Evolutionary conservation across 2,888 invertebrate species (phyloP), one percentile per base, ranked within the genome.

Genomic region (Drosophila lacicola): DNA sequence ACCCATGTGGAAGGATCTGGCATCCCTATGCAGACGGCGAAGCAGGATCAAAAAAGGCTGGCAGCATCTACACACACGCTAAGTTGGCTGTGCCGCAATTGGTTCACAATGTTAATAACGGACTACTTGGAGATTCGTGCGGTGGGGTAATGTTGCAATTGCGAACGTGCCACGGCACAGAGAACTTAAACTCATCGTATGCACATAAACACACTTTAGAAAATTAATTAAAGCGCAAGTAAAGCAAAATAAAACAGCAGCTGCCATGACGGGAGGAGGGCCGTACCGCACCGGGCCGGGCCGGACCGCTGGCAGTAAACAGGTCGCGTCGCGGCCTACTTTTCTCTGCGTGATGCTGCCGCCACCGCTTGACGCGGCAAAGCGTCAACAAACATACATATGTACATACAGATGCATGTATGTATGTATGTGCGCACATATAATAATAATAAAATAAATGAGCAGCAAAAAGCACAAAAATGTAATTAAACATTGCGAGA

Each of bases 201-300:
- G 64, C 44, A 58, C 78, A 67, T 77, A 75, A 79, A 70, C 77
- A 83, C 70, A 78, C 73, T 78, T 83, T 65, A 87, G 70, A 83
- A 78, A 83, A 82, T 78, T 80, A 80, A 86, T 83, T 86, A 88
- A 83, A 80, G 73, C 87, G 70, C 78, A 71, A 80, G 77, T 76
- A 70, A 72, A 66, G 68, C 60, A 74, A 81, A 71, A 65, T 74
- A 37, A 42, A 70, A 55, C 55, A 73, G 39, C 61, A 49, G 53
- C 37, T 58, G 50, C 34, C 57, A 73, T 68, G 63, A 74, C 46
- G 56, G 60, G 53, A 53, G 63, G 55, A 53, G 49, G 44, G 64
- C 60, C 47, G 19, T 1, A 21, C 6, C 25, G 17, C 0, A 4
- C 6, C 14, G n/a, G 9, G 33, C 11, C 46, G 9, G 21, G 62